Percentiles rank a stretch among this genome's conserved stretches.
Evolutionary conservation across 2,888 invertebrate species (phyloP).

Genomic region (Andrena dorsata): DNA sequence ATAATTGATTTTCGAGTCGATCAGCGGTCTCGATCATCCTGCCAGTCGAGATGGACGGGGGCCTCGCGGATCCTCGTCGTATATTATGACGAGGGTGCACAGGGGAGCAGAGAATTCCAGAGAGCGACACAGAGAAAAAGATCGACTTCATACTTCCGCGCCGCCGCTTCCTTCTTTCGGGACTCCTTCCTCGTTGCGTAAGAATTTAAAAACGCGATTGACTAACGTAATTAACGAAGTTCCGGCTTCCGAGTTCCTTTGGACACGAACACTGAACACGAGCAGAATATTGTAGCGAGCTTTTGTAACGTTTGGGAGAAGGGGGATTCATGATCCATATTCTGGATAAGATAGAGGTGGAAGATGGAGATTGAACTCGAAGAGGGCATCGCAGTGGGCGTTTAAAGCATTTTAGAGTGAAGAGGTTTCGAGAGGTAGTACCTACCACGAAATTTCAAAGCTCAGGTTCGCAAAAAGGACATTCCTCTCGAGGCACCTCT

Average conservation of each 20-base stretch:
- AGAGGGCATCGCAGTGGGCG: too few species aligned
- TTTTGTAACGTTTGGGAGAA: not conserved
- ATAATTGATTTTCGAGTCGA: constrained; percentile 77
- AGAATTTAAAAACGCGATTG: not conserved
- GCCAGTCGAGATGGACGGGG: constrained; percentile 63
- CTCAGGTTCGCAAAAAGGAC: too few species aligned
- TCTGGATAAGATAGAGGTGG: too few species aligned
- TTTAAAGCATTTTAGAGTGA: too few species aligned
- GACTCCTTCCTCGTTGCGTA: not conserved
- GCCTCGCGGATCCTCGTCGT: constrained; percentile 59
- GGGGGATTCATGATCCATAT: not conserved
- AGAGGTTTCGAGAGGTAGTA: too few species aligned
- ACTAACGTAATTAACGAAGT: not conserved
- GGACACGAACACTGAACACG: not conserved
- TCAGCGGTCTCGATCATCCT: constrained; percentile 72
- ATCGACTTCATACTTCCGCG: constrained; percentile 9
- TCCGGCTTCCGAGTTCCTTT: not conserved
- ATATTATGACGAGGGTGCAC: constrained; percentile 46
- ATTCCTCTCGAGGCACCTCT: too few species aligned
- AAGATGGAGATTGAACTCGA: too few species aligned
- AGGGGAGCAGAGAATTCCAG: constrained; percentile 3
- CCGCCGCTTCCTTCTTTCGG: constrained; percentile 15
- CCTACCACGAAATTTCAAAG: too few species aligned
- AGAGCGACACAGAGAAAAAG: not conserved
- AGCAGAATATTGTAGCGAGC: not conserved